Percentiles rank a stretch among this genome's conserved stretches.
Evolutionary conservation across 1,140 invertebrate genomes (phyloP).

Genomic region (Apolygus lucorum): DNA sequence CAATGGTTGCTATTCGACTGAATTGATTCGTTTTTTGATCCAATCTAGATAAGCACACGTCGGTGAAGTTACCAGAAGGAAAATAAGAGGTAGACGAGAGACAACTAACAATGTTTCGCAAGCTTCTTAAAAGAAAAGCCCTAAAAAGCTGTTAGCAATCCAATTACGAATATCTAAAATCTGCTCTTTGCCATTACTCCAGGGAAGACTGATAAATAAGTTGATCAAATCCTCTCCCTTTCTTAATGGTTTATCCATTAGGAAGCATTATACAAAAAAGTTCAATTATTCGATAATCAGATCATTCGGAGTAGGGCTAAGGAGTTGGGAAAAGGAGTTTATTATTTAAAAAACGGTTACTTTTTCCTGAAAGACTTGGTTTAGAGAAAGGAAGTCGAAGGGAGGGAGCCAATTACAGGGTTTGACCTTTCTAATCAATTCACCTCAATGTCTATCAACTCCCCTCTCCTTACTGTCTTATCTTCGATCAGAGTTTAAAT

Average conservation of each 20-base stretch:
- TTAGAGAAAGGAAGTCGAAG: background rate
- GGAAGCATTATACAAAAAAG: conserved; percentile 14
- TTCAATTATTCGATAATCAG: conserved; percentile 18
- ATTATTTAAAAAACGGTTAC: background rate
- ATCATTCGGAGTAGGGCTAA: background rate
- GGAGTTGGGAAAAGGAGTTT: background rate
- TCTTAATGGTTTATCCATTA: conserved; percentile 17
- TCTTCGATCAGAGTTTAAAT: too few species aligned
- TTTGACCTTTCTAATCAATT: background rate
- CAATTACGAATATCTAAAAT: conserved; percentile 14
- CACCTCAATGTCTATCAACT: background rate
- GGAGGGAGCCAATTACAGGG: background rate
- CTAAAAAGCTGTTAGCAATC: conserved; percentile 15
- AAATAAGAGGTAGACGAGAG: too few species aligned
- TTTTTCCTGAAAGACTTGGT: background rate
- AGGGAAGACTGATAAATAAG: background rate
- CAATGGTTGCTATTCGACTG: too few species aligned
- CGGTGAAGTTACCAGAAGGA: too few species aligned
- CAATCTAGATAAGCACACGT: too few species aligned
- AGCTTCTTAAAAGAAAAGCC: background rate
- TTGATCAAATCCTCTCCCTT: conserved; percentile 1
- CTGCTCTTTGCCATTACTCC: background rate
- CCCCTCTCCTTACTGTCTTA: background rate
- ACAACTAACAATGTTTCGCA: background rate
- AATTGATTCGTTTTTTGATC: too few species aligned